Conservation (phyloP, 2,113 vertebrate genomes). For the Ictidomys tridecemlineatus region DNA sequence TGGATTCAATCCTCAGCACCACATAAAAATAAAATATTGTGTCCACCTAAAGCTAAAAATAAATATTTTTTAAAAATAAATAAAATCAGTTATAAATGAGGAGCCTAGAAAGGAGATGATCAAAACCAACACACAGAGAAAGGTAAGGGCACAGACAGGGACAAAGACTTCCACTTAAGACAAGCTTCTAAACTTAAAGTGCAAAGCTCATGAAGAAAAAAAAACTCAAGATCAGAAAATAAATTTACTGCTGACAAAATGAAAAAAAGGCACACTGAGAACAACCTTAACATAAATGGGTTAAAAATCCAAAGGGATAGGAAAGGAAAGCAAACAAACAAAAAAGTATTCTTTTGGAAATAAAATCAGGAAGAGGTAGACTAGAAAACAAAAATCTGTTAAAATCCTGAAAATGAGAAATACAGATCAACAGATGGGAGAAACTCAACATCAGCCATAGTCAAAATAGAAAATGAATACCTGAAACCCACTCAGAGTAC, state of each 20-base stretch:
- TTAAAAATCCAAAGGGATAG: background rate
- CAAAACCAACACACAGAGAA: too few relatives aligned
- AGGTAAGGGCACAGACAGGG: background rate
- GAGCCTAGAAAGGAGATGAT: too few relatives aligned
- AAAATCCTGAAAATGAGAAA: conserved; percentile 28
- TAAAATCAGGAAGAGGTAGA: background rate
- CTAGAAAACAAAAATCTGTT: background rate
- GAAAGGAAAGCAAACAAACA: background rate
- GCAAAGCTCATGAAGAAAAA: background rate
- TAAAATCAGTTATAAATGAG: background rate
- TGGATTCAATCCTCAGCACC: too few relatives aligned
- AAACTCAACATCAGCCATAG: background rate
- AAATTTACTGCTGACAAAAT: background rate
- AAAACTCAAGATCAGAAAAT: background rate
- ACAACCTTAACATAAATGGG: background rate
- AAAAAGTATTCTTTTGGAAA: background rate
- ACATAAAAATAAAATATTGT: too few relatives aligned
- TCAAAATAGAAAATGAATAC: background rate
- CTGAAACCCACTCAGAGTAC: background rate
- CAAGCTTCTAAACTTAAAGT: background rate
- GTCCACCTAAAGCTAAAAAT: too few relatives aligned
- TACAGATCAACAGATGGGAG: background rate
- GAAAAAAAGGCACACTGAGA: background rate
- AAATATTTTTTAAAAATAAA: too few relatives aligned
- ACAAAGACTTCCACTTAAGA: background rate